These are phyloP conservation scores for Fopius arisanus DNA, from an alignment of 1,140 invertebrate species.

Conservation along the genomic window DNA sequence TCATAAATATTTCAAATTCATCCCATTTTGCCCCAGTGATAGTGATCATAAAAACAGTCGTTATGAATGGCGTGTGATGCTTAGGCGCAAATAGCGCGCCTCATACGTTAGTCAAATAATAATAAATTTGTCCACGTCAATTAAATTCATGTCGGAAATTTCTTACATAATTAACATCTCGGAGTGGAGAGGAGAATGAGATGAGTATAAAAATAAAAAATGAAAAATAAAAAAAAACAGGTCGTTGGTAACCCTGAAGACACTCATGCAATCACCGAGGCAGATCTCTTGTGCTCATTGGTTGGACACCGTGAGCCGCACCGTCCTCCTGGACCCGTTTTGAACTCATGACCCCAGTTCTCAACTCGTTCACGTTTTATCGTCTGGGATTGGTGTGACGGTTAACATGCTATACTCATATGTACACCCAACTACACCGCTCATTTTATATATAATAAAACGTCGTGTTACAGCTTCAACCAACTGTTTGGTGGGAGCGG, in stretches of 20 bases:
- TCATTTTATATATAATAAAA: conserved; percentile 14
- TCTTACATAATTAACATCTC: conserved; percentile 16
- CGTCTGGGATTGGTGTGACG: conserved; percentile 13
- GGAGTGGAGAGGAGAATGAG: not conserved
- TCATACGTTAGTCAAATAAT: too few relatives aligned
- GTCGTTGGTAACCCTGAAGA: conserved; percentile 15
- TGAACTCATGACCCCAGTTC: conserved; percentile 13
- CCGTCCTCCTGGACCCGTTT: not conserved
- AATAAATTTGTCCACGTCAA: not conserved
- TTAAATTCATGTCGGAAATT: not conserved
- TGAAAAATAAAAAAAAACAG: not conserved
- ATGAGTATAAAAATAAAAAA: not conserved
- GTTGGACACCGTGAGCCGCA: conserved; percentile 39
- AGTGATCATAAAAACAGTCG: too few relatives aligned
- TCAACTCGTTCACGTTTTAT: conserved; percentile 16
- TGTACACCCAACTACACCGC: not conserved
- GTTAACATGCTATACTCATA: not conserved
- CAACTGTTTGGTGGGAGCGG: conserved; percentile 53
- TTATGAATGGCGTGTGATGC: too few relatives aligned
- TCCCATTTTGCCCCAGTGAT: too few relatives aligned
- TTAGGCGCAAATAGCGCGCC: too few relatives aligned
- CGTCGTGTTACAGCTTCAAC: not conserved
- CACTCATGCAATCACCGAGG: conserved; percentile 38
- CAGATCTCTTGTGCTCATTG: conserved; percentile 44
- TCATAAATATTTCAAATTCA: too few relatives aligned